Evolutionary conservation across 2,797 vertebrate species (phyloP), one percentile per base, ranked within the genome.

Genomic region (Stomatorhinus walkeri): DNA sequence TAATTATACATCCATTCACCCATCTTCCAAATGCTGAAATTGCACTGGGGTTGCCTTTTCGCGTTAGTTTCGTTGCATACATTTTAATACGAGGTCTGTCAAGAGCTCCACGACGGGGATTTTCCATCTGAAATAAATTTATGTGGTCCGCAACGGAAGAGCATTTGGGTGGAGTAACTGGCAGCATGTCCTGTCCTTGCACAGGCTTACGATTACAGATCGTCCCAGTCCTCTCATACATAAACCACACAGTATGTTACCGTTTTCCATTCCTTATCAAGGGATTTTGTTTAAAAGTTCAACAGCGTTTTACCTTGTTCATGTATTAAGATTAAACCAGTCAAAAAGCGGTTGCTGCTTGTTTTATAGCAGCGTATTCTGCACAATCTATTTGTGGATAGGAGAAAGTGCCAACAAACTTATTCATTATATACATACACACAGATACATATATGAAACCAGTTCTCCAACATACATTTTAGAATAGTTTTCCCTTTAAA

Each of bases 111-210:
- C n/a, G 54, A n/a, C 10, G n/a, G n/a, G 16, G 52, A 22, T 56
- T 52, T 56, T 81, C 49, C 36, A 32, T 87, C 43, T 56, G 48
- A 51, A 36, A 52, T 68, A 36, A 43, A 81, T 79, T 87, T 64
- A 86, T 79, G 48, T 19, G 88, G 79, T 89, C 90, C 51, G 61
- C 43, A 88, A 87, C 76, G 88, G 68, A 91, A 91, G 88, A 90
- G 52, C 19, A 86, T 48, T 32, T 79, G 61, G 89, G 89, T 61
- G 90, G 46, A 85, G 87, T 54, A 49, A 76, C 24, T 28, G 14
- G 54, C 72, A 89, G 84, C 49, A 85, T 48, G 83, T 85, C 61
- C 51, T 85, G 32, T n/a, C 14, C 40, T 12, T 46, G 40, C 40
- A 46, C 76, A 46, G 40, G 19, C 40, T 46, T 81, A 46, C 36